phyloP scores from a whole-genome alignment of 2,888 invertebrate genomes.

The Melanostoma mellinum region DNA sequence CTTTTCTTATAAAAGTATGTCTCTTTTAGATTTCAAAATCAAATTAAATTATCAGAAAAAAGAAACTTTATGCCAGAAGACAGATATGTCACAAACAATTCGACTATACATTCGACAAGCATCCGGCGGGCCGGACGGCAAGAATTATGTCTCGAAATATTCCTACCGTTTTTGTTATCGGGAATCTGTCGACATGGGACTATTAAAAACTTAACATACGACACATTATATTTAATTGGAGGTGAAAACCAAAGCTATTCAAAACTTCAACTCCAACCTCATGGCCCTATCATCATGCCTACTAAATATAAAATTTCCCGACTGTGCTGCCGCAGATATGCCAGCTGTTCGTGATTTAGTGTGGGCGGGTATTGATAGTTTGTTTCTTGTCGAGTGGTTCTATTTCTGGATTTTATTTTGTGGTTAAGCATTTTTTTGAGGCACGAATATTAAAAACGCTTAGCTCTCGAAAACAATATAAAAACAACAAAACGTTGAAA shows the following conservation, averaged over 20 bases:
- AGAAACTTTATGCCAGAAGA: constrained; percentile 24
- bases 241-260: constrained; percentile 56
- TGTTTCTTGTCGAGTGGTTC: background rate
- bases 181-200: constrained; percentile 62
- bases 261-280: constrained; percentile 47
- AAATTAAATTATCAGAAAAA: background rate
- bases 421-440: constrained; percentile 8
- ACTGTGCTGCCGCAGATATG: background rate
- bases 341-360: constrained; percentile 54
- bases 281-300: constrained; percentile 19
- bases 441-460: constrained; percentile 16
- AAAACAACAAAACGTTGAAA: constrained; percentile 3
- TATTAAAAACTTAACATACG: constrained; percentile 61
- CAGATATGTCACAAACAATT: constrained; percentile 66
- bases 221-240: constrained; percentile 61
- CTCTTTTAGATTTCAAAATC: constrained; percentile 1
- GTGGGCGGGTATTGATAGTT: constrained; percentile 15
- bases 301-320: constrained; percentile 25
- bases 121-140: constrained; percentile 44
- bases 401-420: constrained; percentile 24
- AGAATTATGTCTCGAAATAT: constrained; percentile 42
- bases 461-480: background rate
- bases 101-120: constrained; percentile 36
- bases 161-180: constrained; percentile 51
- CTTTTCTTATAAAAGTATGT: constrained; percentile 13